These are phyloP conservation scores for Lamellibrachia satsuma DNA, from an alignment of 2,888 invertebrate genomes.

Conservation along the genomic window DNA sequence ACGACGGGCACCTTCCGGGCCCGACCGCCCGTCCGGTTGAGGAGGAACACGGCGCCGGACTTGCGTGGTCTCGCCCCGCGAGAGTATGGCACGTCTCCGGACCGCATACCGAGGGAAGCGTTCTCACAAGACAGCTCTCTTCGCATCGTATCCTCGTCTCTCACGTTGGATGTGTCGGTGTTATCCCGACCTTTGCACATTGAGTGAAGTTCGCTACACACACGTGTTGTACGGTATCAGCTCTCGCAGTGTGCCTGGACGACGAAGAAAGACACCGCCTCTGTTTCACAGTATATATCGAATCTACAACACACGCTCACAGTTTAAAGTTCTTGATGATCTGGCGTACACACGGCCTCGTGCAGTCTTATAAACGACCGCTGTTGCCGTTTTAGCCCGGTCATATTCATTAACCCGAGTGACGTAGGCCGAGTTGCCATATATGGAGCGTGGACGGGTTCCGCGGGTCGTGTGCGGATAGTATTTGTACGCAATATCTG, in stretches of 20 bases:
- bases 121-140: neutral
- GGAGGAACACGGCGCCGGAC: constrained; percentile 1
- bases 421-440: neutral
- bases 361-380: neutral
- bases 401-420: neutral
- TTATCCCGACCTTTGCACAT: neutral
- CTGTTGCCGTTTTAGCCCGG: neutral
- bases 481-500: neutral
- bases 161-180: neutral
- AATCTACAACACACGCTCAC: neutral
- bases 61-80: neutral
- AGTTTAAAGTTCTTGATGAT: neutral
- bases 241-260: neutral
- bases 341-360: neutral
- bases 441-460: neutral
- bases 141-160: neutral
- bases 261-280: neutral
- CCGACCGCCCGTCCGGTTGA: neutral
- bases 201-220: neutral
- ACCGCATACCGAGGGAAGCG: neutral
- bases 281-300: neutral
- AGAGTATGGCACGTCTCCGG: neutral
- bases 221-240: neutral
- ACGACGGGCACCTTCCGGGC: constrained; percentile 19
- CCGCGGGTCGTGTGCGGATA: neutral